Conservation (phyloP, 2,888 invertebrate genomes). For the Epinotia brunnichana region DNA sequence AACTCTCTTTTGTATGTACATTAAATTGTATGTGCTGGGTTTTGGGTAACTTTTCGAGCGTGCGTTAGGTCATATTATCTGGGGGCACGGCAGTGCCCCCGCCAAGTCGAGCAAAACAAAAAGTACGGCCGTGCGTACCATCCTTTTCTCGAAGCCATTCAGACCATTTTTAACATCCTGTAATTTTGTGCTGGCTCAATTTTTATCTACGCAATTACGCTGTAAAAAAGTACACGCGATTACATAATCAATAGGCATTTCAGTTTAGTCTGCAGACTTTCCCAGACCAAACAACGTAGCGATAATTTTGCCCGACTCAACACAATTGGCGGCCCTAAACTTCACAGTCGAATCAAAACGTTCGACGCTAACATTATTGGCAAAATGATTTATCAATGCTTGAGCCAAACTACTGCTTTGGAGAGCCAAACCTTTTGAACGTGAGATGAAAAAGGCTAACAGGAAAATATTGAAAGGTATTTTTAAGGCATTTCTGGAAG, state of each 20-base stretch:
- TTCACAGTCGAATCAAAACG: constrained; percentile 19
- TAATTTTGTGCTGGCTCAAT: too few relatives aligned
- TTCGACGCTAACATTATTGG: constrained; percentile 26
- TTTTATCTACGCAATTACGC: too few relatives aligned
- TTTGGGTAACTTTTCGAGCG: too few relatives aligned
- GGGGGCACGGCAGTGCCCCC: too few relatives aligned
- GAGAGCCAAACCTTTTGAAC: constrained; percentile 35
- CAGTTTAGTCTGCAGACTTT: not conserved
- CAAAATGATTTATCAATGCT: constrained; percentile 38
- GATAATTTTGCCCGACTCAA: not conserved
- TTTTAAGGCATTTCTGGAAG: constrained; percentile 18
- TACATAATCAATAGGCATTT: not conserved
- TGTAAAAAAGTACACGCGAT: too few relatives aligned
- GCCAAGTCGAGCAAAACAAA: too few relatives aligned
- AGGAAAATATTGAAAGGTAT: constrained; percentile 34
- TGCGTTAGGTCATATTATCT: too few relatives aligned
- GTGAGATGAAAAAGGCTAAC: constrained; percentile 37
- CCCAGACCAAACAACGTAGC: not conserved
- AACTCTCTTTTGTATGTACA: too few relatives aligned
- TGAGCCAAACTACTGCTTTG: constrained; percentile 31
- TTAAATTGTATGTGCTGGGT: too few relatives aligned
- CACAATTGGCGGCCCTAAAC: constrained; percentile 4
- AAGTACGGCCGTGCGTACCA: too few relatives aligned
- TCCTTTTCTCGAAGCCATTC: too few relatives aligned
- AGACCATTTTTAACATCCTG: too few relatives aligned